phyloP scores from a whole-genome alignment of 1,140 invertebrate genomes.

The Magallana angulata region DNA sequence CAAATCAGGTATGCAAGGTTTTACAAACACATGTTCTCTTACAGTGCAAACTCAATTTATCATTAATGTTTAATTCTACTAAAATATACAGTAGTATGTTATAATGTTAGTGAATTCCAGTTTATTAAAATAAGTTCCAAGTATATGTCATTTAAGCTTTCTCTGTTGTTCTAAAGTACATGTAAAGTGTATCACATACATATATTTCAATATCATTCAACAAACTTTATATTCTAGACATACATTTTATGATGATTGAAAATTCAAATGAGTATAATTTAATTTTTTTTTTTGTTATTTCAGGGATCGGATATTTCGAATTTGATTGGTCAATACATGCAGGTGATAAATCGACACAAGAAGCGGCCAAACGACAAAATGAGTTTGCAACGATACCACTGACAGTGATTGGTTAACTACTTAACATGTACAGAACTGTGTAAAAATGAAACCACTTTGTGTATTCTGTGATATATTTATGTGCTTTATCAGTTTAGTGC shows the following conservation, averaged over 20 bases:
- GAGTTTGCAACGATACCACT: constrained; percentile 51
- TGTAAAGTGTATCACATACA: too few species aligned
- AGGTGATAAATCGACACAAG: constrained; percentile 78
- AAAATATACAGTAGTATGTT: too few species aligned
- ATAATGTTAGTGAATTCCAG: too few species aligned
- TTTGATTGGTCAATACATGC: constrained; percentile 97
- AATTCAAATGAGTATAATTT: not conserved
- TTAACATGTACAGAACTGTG: constrained; percentile 6
- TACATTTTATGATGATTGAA: too few species aligned
- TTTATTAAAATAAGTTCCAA: too few species aligned
- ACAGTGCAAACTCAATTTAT: too few species aligned
- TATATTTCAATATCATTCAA: too few species aligned
- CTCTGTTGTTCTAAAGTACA: too few species aligned
- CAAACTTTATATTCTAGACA: too few species aligned
- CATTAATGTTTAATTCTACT: too few species aligned
- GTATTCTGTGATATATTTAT: constrained; percentile 36
- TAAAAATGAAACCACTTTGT: not conserved
- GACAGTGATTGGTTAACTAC: constrained; percentile 16
- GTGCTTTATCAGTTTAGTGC: not conserved
- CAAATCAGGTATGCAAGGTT: constrained; percentile 89
- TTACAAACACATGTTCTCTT: not conserved
- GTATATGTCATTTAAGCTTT: too few species aligned
- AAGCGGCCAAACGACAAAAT: constrained; percentile 62
- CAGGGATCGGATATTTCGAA: constrained; percentile 88
- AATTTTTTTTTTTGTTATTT: constrained; percentile 62